These are phyloP conservation scores for Cheirogaleus medius DNA, from an alignment of 2,113 vertebrate species.

Conservation along the genomic window DNA sequence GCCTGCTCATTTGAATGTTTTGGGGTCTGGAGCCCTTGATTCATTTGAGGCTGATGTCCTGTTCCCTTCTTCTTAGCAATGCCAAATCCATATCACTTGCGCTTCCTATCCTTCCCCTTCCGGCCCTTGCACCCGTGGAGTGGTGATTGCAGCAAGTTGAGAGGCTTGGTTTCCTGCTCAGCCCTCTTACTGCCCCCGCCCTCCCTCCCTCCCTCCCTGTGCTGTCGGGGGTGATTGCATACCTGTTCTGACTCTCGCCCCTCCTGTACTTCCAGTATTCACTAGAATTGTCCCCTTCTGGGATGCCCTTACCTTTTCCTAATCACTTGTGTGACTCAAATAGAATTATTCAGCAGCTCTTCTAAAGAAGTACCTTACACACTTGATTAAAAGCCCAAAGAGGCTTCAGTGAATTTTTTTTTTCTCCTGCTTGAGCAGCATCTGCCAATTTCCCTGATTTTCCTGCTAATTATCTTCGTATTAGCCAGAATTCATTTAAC, in stretches of 20 bases:
- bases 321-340: conserved; percentile 63
- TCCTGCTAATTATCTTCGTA: conserved; percentile 73
- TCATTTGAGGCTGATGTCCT: neutral
- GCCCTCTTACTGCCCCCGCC: neutral
- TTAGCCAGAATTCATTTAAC: conserved; percentile 70
- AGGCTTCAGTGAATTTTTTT: conserved; percentile 58
- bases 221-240: neutral
- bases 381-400: conserved; percentile 80
- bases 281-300: conserved; percentile 57
- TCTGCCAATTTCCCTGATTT: conserved; percentile 79
- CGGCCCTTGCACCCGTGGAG: neutral
- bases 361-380: conserved; percentile 67
- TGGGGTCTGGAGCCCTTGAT: conserved; percentile 37
- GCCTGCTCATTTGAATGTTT: neutral
- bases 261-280: neutral
- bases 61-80: conserved; percentile 16
- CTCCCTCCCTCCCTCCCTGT: too few relatives aligned
- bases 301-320: conserved; percentile 64
- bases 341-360: conserved; percentile 76
- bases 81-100: conserved; percentile 14
- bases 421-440: conserved; percentile 66
- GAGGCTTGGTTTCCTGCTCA: conserved; percentile 21
- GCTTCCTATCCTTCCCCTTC: neutral
- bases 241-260: neutral
- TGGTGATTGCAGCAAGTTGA: conserved; percentile 45